These are phyloP conservation scores for Eulimnadia texana DNA, from an alignment of 1,140 invertebrate species.

Conservation along the genomic window DNA sequence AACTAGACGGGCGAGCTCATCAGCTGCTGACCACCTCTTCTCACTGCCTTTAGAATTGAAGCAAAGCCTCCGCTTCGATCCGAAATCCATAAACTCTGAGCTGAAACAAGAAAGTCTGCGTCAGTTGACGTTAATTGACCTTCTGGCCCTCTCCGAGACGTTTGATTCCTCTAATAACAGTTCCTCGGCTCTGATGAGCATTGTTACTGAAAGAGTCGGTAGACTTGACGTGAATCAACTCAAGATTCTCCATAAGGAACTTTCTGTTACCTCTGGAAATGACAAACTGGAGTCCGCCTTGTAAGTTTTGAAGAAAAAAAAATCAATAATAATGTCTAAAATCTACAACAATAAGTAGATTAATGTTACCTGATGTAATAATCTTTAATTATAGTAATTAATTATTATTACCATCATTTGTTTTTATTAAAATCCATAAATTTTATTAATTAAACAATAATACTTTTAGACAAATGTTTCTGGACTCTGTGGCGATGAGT, in stretches of 20 bases:
- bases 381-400: too few relatives aligned
- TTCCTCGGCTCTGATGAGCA: background rate
- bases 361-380: too few relatives aligned
- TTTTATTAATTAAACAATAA: too few relatives aligned
- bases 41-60: background rate
- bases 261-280: background rate
- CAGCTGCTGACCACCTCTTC: background rate
- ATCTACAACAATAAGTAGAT: too few relatives aligned
- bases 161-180: background rate
- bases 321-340: too few relatives aligned
- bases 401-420: too few relatives aligned
- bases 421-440: too few relatives aligned
- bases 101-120: too few relatives aligned
- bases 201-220: background rate
- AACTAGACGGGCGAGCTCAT: background rate
- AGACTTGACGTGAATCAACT: background rate
- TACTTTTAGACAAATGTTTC: background rate
- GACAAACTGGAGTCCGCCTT: background rate
- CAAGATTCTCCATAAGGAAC: background rate
- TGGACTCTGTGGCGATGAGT: background rate
- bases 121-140: background rate
- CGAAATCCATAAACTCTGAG: too few relatives aligned
- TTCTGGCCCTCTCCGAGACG: background rate
- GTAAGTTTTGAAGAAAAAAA: too few relatives aligned
- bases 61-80: background rate